Percentiles rank a stretch among this genome's conserved stretches.
phyloP scores from a whole-genome alignment of 2,888 invertebrate species.

The Cynaeus angustus region DNA sequence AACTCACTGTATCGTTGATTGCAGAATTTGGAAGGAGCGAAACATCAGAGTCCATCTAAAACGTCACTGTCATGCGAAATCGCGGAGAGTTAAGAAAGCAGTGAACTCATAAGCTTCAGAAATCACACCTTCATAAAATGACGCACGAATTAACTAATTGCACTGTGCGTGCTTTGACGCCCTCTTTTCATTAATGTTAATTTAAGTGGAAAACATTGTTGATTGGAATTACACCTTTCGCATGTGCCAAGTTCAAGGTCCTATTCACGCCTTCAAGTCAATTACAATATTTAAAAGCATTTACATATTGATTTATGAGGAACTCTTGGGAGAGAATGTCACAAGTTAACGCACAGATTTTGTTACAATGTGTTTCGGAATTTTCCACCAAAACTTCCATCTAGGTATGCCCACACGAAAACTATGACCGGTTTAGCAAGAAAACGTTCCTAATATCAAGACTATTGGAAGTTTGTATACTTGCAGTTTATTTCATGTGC shows the following conservation, averaged over 20 bases:
- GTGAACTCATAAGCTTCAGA: slow-evolving; percentile 31
- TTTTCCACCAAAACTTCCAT: no score
- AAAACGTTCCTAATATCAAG: no score
- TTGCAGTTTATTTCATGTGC: not conserved
- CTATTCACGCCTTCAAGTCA: slow-evolving; percentile 31
- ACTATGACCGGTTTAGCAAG: slow-evolving; percentile 1
- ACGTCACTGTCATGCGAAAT: slow-evolving; percentile 27
- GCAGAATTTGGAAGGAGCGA: slow-evolving; percentile 29
- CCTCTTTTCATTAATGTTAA: not conserved
- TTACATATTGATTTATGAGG: slow-evolving; percentile 17
- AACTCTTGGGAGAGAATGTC: not conserved
- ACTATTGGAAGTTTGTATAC: not conserved
- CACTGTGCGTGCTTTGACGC: not conserved
- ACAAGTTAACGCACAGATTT: not conserved
- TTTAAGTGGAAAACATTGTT: not conserved
- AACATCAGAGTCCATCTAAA: slow-evolving; percentile 56
- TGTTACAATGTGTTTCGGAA: no score
- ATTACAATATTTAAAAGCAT: slow-evolving; percentile 22
- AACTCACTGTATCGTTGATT: slow-evolving; percentile 46
- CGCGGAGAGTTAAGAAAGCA: slow-evolving; percentile 6
- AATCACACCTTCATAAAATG: slow-evolving; percentile 14
- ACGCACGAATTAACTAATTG: slow-evolving; percentile 2
- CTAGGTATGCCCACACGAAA: not conserved
- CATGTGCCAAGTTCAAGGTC: slow-evolving; percentile 44
- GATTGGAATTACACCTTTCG: slow-evolving; percentile 5